Evolutionary conservation across 2,888 invertebrate genomes (phyloP).

Genomic region (Fragum fragum): DNA sequence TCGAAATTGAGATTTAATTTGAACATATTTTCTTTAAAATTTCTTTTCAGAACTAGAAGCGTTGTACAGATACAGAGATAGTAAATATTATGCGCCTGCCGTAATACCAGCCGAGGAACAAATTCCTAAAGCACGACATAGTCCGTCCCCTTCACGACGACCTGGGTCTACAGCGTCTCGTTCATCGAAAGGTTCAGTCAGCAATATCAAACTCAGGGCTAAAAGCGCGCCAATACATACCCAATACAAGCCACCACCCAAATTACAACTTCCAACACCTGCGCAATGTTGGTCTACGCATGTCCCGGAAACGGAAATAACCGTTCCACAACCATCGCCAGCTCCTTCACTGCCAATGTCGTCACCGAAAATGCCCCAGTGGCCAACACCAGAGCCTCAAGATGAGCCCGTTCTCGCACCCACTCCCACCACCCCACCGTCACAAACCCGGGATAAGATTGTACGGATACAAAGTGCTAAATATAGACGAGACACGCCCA

Average conservation of each 20-base stretch:
- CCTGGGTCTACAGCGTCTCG: constrained; percentile 50
- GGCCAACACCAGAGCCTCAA: constrained; percentile 34
- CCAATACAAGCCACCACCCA: constrained; percentile 72
- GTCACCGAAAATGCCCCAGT: constrained; percentile 21
- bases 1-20: too few species aligned
- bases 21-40: too few species aligned
- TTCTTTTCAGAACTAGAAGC: constrained; percentile 76
- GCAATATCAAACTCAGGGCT: constrained; percentile 57
- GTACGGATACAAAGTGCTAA: constrained; percentile 75
- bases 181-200: constrained; percentile 30
- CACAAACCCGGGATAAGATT: constrained; percentile 34
- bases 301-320: constrained; percentile 73
- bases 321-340: constrained; percentile 50
- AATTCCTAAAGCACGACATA: constrained; percentile 28
- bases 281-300: constrained; percentile 77
- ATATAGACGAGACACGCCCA: constrained; percentile 65
- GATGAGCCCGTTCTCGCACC: constrained; percentile 33
- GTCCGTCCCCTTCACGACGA: constrained; percentile 20
- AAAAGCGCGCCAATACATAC: constrained; percentile 76
- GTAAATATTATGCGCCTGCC: constrained; percentile 75
- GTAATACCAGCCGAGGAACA: constrained; percentile 64
- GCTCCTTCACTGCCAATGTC: constrained; percentile 45
- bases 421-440: constrained; percentile 26
- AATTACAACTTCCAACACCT: constrained; percentile 76
- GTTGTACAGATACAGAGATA: constrained; percentile 75